These are phyloP conservation scores for Diachasma alloeum DNA, from an alignment of 1,140 invertebrate species.

Conservation along the genomic window DNA sequence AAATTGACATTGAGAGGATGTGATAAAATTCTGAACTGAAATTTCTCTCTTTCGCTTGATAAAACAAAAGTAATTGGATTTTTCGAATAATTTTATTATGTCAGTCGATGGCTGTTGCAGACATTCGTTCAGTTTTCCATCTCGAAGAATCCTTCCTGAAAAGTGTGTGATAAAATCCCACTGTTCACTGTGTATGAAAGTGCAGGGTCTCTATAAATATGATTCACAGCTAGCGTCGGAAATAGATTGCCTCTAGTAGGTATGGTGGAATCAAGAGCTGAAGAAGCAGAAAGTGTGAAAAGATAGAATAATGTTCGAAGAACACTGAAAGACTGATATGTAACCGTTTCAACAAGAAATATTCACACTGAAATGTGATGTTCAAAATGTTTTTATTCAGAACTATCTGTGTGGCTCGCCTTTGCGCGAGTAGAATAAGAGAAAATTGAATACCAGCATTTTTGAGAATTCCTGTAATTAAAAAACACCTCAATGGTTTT, in stretches of 20 bases:
- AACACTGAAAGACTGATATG: not conserved
- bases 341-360: too few relatives aligned
- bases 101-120: too few relatives aligned
- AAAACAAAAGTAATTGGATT: not conserved
- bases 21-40: not conserved
- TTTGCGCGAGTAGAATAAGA: too few relatives aligned
- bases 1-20: not conserved
- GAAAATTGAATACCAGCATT: too few relatives aligned
- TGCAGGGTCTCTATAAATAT: constrained; percentile 28
- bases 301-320: not conserved
- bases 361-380: not conserved
- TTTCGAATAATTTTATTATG: not conserved
- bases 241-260: constrained; percentile 29
- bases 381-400: not conserved
- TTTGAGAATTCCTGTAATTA: too few relatives aligned
- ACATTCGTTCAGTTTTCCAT: not conserved
- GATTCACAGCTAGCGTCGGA: constrained; percentile 22
- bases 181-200: constrained; percentile 5
- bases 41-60: not conserved
- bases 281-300: not conserved
- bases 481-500: too few relatives aligned
- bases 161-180: constrained; percentile 20
- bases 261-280: not conserved
- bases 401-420: too few relatives aligned
- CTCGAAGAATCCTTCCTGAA: not conserved